These are phyloP conservation scores for Rhodinocichla rosea DNA, from an alignment of 2,113 vertebrate genomes.

Conservation along the genomic window DNA sequence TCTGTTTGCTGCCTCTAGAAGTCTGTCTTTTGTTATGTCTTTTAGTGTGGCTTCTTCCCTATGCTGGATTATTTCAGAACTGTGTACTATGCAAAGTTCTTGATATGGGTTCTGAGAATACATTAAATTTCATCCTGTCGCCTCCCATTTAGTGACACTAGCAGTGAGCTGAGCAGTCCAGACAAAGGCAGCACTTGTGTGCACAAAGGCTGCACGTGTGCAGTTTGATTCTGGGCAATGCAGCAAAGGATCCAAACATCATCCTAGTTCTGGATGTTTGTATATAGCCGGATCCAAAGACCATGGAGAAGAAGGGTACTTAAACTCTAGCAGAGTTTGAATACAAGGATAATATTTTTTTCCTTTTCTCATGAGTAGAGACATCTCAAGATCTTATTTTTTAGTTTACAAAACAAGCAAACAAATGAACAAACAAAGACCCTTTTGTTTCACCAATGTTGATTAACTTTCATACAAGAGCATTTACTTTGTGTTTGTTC, in stretches of 20 bases:
- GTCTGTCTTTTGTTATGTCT: neutral
- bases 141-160: neutral
- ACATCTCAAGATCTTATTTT: neutral
- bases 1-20: neutral
- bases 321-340: neutral
- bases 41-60: neutral
- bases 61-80: neutral
- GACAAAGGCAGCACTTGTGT: neutral
- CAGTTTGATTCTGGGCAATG: neutral
- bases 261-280: neutral
- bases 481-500: slow-evolving; percentile 28
- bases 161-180: neutral
- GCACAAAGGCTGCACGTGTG: neutral
- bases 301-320: neutral
- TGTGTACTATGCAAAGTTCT: neutral
- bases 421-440: neutral
- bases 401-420: neutral
- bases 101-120: neutral
- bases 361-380: neutral
- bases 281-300: neutral
- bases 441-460: neutral
- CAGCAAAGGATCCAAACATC: neutral
- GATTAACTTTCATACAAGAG: neutral
- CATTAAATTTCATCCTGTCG: neutral
- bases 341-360: neutral